Conservation (phyloP, 2,113 vertebrate species). For the Megaleporinus macrocephalus region DNA sequence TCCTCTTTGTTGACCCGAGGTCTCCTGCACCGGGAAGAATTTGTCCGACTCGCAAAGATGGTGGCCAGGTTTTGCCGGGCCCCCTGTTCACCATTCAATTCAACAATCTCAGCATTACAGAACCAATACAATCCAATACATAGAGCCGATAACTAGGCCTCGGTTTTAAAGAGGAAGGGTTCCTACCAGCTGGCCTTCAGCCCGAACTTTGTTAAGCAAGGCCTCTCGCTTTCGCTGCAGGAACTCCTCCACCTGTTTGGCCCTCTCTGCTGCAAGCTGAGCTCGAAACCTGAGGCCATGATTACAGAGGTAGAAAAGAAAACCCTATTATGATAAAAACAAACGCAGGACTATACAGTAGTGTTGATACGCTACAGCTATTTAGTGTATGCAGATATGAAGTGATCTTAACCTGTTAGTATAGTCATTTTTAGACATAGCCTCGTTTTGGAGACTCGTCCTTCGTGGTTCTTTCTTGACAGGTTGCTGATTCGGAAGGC, state of each 20-base stretch:
- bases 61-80: conserved; percentile 90
- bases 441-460: conserved; percentile 74
- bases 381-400: neutral
- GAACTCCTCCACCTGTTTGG: conserved; percentile 94
- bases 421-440: conserved; percentile 80
- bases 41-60: conserved; percentile 88
- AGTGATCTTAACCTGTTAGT: conserved; percentile 68
- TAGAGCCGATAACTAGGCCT: neutral
- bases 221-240: conserved; percentile 93
- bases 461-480: conserved; percentile 85
- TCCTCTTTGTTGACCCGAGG: conserved; percentile 92
- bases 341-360: neutral
- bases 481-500: conserved; percentile 73
- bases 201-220: conserved; percentile 95
- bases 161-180: neutral
- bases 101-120: conserved; percentile 82
- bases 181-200: conserved; percentile 95
- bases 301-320: neutral
- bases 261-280: conserved; percentile 78
- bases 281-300: conserved; percentile 79
- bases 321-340: neutral
- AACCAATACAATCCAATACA: conserved; percentile 53
- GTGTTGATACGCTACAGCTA: neutral
- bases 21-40: conserved; percentile 87
- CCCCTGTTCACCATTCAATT: conserved; percentile 94